Evolutionary conservation across 2,113 vertebrate genomes (phyloP), one percentile per base, ranked within the genome.

Genomic region (Mesitornis unicolor): DNA sequence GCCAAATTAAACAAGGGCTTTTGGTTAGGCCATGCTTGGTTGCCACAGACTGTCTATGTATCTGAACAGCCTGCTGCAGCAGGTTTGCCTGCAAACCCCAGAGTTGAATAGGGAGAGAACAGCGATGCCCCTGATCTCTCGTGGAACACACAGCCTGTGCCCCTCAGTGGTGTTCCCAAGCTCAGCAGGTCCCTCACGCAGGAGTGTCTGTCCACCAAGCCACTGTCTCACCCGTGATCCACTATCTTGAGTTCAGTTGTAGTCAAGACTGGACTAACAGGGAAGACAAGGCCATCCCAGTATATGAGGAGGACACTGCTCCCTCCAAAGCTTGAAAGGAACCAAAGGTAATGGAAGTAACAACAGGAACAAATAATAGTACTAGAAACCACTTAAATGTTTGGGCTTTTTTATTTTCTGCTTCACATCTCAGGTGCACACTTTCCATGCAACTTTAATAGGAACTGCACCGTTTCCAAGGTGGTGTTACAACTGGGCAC

Each of bases 1-100:
- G 8, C 24, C 90, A 84, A 91, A 94, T 73, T 48, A 65, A 90
- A 74, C 42, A 59, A 63, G 9, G 38, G n/a, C 10, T 59, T 86
- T 50, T 8, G 5, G 13, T 70, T 36, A 93, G 56, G 28, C 45
- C 16, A n/a, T 1, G 7, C 63, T 35, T 38, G 45, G 19, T 63
- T 91, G 47, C 17, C 71, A 60, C 12, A 25, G 28, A 42, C 16
- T 36, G 24, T 10, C 35, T 7, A 64, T 18, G 8, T 21, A 33
- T 6, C 22, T 43, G n/a, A 78, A 64, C 28, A 79, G 36, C 8
- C 48, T 50, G 24, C 56, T 90, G 60, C 76, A 78, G 82, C 71
- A 79, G 14, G n/a, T 83, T 54, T 50, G 35, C 16, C 28, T 77
- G 54, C 50, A 78, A 76, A 47, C 13, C 16, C n/a, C 14, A 16